These are phyloP conservation scores for Chelon auratus DNA, from an alignment of 2,797 vertebrate genomes.

Conservation along the genomic window DNA sequence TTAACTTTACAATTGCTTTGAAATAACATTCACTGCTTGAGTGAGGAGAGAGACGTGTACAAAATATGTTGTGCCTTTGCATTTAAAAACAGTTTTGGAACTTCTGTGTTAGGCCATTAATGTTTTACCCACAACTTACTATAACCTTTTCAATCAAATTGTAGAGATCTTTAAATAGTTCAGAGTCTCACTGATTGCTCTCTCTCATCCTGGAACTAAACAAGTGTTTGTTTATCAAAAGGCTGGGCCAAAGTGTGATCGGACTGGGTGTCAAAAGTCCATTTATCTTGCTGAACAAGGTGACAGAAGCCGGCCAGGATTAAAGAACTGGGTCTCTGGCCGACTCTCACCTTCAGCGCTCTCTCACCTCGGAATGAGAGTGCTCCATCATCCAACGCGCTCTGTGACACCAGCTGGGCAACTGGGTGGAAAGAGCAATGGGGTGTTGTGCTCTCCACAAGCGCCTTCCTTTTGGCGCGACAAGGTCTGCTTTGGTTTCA, in stretches of 20 bases:
- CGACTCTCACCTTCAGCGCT: slow-evolving; percentile 81
- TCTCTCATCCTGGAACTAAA: slow-evolving; percentile 30
- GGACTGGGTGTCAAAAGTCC: slow-evolving; percentile 77
- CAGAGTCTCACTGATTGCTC: not conserved
- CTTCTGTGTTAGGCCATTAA: not conserved
- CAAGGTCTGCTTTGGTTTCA: slow-evolving; percentile 64
- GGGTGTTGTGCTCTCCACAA: slow-evolving; percentile 68
- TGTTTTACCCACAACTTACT: not conserved
- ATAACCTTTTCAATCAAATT: not conserved
- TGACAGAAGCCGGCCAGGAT: slow-evolving; percentile 74
- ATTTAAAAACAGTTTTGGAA: too few species aligned
- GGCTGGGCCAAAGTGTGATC: slow-evolving; percentile 54
- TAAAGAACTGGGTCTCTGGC: slow-evolving; percentile 80
- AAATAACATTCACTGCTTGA: slow-evolving; percentile 10
- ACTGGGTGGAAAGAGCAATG: slow-evolving; percentile 79
- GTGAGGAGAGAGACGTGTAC: not conserved
- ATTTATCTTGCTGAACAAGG: slow-evolving; percentile 83
- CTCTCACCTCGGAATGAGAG: slow-evolving; percentile 82
- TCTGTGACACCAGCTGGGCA: slow-evolving; percentile 74
- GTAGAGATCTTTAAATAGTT: not conserved
- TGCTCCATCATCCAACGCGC: slow-evolving; percentile 80
- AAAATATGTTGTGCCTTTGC: too few species aligned
- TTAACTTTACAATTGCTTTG: slow-evolving; percentile 17
- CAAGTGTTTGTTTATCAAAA: slow-evolving; percentile 70
- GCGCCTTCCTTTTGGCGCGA: slow-evolving; percentile 60